Evolutionary conservation across 37 sponge, comb jelly and placozoan genomes (phyloP).

Genomic region (Amphimedon queenslandica): DNA sequence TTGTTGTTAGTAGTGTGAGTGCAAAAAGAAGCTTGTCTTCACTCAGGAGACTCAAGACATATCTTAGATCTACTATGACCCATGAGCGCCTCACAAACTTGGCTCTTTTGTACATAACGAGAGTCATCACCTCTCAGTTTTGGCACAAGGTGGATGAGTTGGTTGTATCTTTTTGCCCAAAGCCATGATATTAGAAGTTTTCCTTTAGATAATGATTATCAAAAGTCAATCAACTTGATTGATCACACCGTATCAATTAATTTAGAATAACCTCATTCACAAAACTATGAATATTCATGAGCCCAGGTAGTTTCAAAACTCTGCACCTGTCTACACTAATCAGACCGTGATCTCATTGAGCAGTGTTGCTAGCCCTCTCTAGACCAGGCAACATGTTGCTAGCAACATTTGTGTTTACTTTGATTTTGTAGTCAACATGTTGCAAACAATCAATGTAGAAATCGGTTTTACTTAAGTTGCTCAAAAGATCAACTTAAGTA

Average conservation of each 20-base stretch:
- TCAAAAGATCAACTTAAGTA: too few relatives aligned
- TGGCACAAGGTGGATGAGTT: not conserved
- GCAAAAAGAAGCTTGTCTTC: not conserved
- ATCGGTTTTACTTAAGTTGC: too few relatives aligned
- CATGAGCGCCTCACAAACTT: not conserved
- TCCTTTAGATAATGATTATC: too few relatives aligned
- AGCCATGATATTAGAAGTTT: not conserved
- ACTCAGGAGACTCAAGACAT: not conserved
- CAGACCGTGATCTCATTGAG: too few relatives aligned
- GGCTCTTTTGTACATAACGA: not conserved
- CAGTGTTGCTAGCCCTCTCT: too few relatives aligned
- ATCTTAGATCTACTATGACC: constrained; percentile 3
- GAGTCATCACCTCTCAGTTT: not conserved
- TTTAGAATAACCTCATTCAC: not conserved
- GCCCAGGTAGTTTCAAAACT: not conserved
- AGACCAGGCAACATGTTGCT: too few relatives aligned
- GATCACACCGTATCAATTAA: too few relatives aligned
- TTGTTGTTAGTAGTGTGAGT: not conserved
- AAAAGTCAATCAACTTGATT: too few relatives aligned
- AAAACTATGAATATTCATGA: not conserved
- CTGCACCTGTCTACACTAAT: not conserved
- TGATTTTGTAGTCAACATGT: too few relatives aligned
- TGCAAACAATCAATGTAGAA: too few relatives aligned
- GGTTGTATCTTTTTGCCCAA: not conserved
- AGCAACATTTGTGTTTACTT: too few relatives aligned